Percentiles rank a stretch among this genome's conserved stretches.
These are phyloP conservation scores for Cenopis cana DNA, from an alignment of 2,888 invertebrate species.

Conservation along the genomic window DNA sequence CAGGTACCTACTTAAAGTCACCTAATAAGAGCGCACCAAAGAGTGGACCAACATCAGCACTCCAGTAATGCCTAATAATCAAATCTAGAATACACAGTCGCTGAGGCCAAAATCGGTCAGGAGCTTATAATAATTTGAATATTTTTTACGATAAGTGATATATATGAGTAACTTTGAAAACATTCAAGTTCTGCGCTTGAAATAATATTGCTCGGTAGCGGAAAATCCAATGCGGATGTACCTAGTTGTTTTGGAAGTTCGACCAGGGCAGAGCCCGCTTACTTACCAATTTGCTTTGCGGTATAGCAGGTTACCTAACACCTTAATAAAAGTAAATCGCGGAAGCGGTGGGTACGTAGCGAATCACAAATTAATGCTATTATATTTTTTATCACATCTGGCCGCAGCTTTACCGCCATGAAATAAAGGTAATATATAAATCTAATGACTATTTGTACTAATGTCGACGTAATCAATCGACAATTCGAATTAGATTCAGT, in stretches of 20 bases:
- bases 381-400: constrained; percentile 31
- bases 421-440: background rate
- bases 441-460: background rate
- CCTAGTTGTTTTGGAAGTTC: background rate
- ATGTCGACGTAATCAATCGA: constrained; percentile 35
- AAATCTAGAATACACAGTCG: no score
- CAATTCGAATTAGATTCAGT: constrained; percentile 31
- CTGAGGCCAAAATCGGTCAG: no score
- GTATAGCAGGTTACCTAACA: background rate
- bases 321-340: constrained; percentile 20
- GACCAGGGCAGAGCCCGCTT: background rate
- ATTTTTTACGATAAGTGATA: no score
- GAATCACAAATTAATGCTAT: constrained; percentile 28
- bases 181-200: background rate
- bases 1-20: no score
- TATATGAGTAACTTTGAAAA: background rate
- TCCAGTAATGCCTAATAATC: no score
- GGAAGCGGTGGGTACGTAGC: constrained; percentile 33
- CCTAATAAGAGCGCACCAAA: no score
- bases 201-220: background rate
- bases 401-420: background rate
- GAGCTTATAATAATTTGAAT: background rate
- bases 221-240: background rate
- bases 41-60: no score
- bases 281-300: constrained; percentile 18